Evolutionary conservation across 2,113 vertebrate genomes (phyloP).

Genomic region (Podarcis raffonei): DNA sequence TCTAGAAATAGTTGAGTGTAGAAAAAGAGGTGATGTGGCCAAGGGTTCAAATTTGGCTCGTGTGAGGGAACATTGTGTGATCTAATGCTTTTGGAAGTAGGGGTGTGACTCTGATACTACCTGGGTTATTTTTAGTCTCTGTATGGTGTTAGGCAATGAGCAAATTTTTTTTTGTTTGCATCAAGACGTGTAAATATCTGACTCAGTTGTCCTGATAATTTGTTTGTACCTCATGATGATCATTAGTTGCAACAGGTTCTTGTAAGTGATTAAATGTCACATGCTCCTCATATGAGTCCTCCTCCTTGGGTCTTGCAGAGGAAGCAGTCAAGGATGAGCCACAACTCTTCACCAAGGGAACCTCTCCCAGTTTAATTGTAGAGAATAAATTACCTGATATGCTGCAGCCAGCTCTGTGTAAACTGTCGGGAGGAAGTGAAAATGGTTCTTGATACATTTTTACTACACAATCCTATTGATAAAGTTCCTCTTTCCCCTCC

Average conservation of each 20-base stretch:
- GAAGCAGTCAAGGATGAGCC: not conserved
- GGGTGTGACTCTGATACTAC: not conserved
- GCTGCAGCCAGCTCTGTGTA: not conserved
- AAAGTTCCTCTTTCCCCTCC: not conserved
- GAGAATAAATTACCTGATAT: not conserved
- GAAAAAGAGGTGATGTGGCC: not conserved
- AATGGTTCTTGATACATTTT: not conserved
- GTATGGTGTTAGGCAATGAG: not conserved
- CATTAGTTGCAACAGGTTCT: not conserved
- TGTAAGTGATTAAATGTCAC: slow-evolving; percentile 7
- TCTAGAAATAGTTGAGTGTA: not conserved
- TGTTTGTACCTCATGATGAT: not conserved
- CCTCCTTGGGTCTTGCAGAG: not conserved
- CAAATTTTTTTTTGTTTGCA: not conserved
- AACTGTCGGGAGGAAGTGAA: slow-evolving; percentile 5
- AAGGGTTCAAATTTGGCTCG: not conserved
- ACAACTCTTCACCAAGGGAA: not conserved
- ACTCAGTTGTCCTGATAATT: not conserved
- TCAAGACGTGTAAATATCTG: not conserved
- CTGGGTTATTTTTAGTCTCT: not conserved
- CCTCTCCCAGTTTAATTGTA: not conserved
- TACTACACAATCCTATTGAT: too few relatives aligned
- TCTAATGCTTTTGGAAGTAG: not conserved
- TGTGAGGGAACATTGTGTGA: not conserved
- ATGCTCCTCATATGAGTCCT: not conserved